These are phyloP conservation scores for Dioctria linearis DNA, from an alignment of 2,888 invertebrate genomes.

Conservation along the genomic window DNA sequence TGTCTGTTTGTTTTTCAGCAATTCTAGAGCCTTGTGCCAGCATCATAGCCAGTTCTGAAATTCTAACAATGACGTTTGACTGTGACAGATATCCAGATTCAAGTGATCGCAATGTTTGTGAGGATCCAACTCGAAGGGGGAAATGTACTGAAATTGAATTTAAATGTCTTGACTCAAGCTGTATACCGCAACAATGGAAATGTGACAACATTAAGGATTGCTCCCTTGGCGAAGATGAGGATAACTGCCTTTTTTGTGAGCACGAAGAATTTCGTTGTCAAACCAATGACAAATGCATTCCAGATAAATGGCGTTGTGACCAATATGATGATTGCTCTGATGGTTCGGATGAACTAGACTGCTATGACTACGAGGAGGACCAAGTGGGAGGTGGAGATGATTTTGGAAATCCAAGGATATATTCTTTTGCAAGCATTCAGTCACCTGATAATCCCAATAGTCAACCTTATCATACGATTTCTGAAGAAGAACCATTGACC, in stretches of 20 bases:
- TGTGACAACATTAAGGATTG: conserved; percentile 73
- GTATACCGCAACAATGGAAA: conserved; percentile 76
- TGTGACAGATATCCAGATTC: conserved; percentile 76
- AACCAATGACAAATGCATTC: conserved; percentile 73
- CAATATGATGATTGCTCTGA: conserved; percentile 76
- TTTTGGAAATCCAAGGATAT: conserved; percentile 65
- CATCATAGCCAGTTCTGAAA: conserved; percentile 74
- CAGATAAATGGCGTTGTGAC: conserved; percentile 76
- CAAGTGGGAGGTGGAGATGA: conserved; percentile 62
- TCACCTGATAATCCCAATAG: conserved; percentile 65
- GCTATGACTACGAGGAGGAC: conserved; percentile 68
- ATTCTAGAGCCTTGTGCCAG: conserved; percentile 77
- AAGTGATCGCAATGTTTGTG: conserved; percentile 73
- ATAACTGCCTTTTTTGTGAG: conserved; percentile 71
- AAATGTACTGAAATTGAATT: conserved; percentile 75
- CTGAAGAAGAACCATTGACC: conserved; percentile 62
- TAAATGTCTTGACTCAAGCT: conserved; percentile 75
- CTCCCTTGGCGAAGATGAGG: conserved; percentile 71
- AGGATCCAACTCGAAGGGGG: conserved; percentile 72
- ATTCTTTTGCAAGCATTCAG: conserved; percentile 68
- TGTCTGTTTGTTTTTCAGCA: conserved; percentile 67
- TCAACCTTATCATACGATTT: conserved; percentile 61
- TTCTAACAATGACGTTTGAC: conserved; percentile 74
- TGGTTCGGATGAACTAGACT: conserved; percentile 77
- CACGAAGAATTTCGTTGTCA: conserved; percentile 72